Conservation (phyloP, 1,140 invertebrate species). For the Scaptomyza hsui region DNA sequence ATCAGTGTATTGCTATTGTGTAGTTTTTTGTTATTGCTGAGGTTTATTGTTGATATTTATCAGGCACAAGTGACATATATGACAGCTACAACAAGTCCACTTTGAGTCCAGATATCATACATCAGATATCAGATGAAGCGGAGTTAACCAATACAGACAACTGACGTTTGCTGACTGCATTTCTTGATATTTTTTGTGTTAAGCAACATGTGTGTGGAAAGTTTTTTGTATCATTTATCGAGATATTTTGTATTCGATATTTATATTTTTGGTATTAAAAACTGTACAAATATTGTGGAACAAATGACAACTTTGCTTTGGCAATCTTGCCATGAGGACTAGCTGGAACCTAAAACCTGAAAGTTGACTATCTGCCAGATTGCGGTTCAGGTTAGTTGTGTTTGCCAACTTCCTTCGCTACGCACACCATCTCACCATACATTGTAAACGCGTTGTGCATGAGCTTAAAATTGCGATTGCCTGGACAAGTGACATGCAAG, state of each 20-base stretch:
- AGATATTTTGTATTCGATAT: conserved; percentile 1
- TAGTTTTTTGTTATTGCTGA: conserved; percentile 44
- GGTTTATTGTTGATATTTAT: conserved; percentile 57
- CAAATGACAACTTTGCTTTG: conserved; percentile 26
- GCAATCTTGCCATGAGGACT: conserved; percentile 12
- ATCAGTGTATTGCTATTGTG: conserved; percentile 29
- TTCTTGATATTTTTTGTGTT: conserved; percentile 13
- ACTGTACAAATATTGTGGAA: conserved; percentile 11
- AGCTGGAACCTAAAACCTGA: conserved; percentile 15
- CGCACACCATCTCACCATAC: conserved; percentile 2
- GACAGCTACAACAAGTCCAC: conserved; percentile 18
- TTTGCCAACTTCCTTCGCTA: background rate
- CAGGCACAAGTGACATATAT: conserved; percentile 37
- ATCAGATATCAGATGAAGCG: conserved; percentile 37
- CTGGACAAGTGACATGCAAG: conserved; percentile 47
- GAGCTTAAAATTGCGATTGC: conserved; percentile 10
- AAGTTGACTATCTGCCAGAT: conserved; percentile 10
- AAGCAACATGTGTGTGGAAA: conserved; percentile 17
- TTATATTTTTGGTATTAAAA: conserved; percentile 17
- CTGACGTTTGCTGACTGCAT: background rate
- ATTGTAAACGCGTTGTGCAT: conserved; percentile 40
- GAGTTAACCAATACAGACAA: conserved; percentile 19
- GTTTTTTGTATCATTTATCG: conserved; percentile 2
- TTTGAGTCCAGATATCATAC: background rate
- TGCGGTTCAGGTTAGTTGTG: conserved; percentile 18